Conservation (phyloP, 2,113 vertebrate genomes). For the Burhinus oedicnemus region DNA sequence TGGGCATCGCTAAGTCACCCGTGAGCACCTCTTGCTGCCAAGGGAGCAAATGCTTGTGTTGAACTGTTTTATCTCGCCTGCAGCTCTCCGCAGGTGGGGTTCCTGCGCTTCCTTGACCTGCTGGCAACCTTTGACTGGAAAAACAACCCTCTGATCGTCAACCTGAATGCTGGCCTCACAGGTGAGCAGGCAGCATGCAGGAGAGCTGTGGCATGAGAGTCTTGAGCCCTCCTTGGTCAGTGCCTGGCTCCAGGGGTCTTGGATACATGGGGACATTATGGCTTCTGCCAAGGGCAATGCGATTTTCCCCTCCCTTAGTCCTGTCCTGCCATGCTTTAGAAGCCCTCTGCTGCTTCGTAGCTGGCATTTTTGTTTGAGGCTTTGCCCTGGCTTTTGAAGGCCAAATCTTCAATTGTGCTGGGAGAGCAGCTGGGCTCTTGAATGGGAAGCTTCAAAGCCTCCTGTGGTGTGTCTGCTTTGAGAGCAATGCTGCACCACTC, state of each 20-base stretch:
- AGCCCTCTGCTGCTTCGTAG: neutral
- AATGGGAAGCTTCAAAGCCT: neutral
- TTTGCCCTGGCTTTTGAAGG: neutral
- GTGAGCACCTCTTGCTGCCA: neutral
- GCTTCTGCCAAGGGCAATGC: neutral
- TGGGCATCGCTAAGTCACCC: neutral
- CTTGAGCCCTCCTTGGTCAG: neutral
- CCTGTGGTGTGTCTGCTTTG: neutral
- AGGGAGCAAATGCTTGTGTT: neutral
- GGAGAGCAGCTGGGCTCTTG: neutral
- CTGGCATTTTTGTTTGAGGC: neutral
- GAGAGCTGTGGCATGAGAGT: rapidly evolving
- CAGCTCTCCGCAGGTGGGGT: conserved; percentile 93
- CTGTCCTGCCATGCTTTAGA: neutral
- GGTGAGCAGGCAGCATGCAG: conserved; percentile 72
- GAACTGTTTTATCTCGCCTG: neutral
- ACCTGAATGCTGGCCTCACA: conserved; percentile 88
- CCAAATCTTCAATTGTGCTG: neutral
- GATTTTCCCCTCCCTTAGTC: neutral
- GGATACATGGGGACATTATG: neutral
- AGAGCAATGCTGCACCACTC: neutral
- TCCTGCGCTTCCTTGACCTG: conserved; percentile 91
- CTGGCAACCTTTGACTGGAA: conserved; percentile 95
- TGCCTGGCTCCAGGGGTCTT: neutral
- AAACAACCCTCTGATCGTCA: conserved; percentile 90